These are phyloP conservation scores for Rhynchopsitta pachyrhyncha DNA, from an alignment of 2,113 vertebrate species.

Conservation along the genomic window DNA sequence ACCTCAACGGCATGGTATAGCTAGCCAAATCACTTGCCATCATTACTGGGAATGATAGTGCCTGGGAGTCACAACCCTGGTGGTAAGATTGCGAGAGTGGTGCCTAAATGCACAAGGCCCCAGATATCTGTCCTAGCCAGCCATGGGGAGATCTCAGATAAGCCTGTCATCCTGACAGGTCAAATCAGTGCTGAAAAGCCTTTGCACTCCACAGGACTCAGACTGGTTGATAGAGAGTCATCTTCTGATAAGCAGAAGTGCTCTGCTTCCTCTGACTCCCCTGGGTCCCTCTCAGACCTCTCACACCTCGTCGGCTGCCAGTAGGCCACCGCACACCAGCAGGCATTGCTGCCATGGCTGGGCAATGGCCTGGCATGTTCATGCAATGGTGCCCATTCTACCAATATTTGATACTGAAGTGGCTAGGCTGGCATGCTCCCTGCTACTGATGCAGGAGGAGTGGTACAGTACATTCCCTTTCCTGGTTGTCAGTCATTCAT, in stretches of 20 bases:
- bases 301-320: fast-evolving
- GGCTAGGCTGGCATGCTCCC: not conserved
- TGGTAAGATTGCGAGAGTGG: not conserved
- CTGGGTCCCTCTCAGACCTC: not conserved
- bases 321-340: not conserved
- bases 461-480: not conserved
- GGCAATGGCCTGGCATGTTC: fast-evolving
- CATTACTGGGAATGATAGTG: not conserved
- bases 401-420: not conserved
- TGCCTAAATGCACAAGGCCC: not conserved
- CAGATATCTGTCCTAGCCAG: conserved; percentile 37
- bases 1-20: fast-evolving
- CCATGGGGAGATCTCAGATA: conserved; percentile 37
- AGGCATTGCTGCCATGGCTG: not conserved
- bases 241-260: conserved; percentile 50
- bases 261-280: not conserved
- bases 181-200: conserved; percentile 54
- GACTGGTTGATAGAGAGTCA: conserved; percentile 1
- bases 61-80: not conserved
- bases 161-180: conserved; percentile 47
- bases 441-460: not conserved
- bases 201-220: not conserved
- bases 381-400: not conserved
- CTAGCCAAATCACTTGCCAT: not conserved
- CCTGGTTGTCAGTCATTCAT: not conserved